These are phyloP conservation scores for Oasisia sp. DNA, from an alignment of 2,888 invertebrate genomes.

Conservation along the genomic window DNA sequence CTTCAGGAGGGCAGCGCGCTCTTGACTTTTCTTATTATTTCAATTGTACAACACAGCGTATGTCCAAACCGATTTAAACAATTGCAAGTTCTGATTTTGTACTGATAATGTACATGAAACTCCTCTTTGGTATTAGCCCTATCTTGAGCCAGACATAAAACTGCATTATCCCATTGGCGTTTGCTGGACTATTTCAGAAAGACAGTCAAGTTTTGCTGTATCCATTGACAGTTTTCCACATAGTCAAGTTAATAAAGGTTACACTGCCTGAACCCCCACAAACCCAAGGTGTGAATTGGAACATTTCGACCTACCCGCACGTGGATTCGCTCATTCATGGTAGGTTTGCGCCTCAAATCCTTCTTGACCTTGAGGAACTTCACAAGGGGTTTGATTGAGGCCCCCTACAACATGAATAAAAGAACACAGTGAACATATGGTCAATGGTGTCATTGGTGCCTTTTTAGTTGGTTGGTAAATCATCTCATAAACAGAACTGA, in stretches of 20 bases:
- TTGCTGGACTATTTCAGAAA: background rate
- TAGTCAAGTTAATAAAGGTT: background rate
- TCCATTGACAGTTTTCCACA: background rate
- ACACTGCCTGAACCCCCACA: too few relatives aligned
- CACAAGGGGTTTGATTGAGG: constrained; percentile 97
- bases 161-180: background rate
- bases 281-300: background rate
- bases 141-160: background rate
- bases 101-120: constrained; percentile 24
- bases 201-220: background rate
- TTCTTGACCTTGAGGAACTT: constrained; percentile 85
- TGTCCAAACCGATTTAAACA: background rate
- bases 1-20: too few relatives aligned
- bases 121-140: background rate
- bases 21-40: too few relatives aligned
- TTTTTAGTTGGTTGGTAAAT: background rate
- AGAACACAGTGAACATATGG: background rate
- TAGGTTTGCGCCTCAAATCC: constrained; percentile 64
- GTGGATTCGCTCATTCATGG: constrained; percentile 97
- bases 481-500: background rate
- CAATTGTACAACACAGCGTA: too few relatives aligned
- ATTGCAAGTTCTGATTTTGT: background rate
- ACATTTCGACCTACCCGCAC: constrained; percentile 78
- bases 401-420: constrained; percentile 73
- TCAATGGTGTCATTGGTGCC: background rate